phyloP scores from a whole-genome alignment of 2,113 vertebrate species.

The Cnemophilus loriae region DNA sequence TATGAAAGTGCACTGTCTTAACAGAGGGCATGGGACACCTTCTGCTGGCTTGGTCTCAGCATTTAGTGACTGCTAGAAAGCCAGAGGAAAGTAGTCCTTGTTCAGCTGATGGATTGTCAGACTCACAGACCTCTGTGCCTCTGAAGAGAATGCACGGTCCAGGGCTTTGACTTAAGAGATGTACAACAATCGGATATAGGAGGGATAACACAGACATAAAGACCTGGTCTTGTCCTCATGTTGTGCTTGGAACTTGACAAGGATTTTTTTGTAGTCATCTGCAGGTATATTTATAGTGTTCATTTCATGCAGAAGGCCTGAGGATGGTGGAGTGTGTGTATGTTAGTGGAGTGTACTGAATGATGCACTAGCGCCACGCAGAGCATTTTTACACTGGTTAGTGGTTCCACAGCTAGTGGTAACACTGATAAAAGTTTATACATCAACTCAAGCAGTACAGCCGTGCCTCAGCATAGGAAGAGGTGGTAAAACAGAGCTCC shows the following conservation, averaged over 20 bases:
- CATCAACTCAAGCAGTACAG: background rate
- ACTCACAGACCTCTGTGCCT: background rate
- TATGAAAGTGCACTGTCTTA: background rate
- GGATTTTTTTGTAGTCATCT: background rate
- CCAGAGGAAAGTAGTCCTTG: background rate
- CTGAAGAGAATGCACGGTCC: rapidly evolving
- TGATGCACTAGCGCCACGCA: background rate
- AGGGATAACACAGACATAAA: background rate
- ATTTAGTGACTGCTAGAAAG: background rate
- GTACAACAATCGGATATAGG: rapidly evolving
- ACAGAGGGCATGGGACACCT: background rate
- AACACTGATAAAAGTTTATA: background rate
- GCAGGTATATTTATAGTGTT: background rate
- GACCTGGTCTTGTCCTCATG: rapidly evolving
- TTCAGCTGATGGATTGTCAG: background rate
- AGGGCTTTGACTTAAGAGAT: background rate
- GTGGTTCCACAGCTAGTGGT: background rate
- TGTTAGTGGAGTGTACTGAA: background rate
- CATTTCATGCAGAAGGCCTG: background rate
- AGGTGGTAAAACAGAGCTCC: background rate
- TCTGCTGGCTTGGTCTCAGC: background rate
- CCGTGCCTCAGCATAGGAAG: background rate
- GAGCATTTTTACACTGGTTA: background rate
- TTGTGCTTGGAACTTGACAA: background rate
- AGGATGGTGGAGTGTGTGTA: background rate